Conservation (phyloP, 2,113 vertebrate species). For the Laticauda laticaudata region DNA sequence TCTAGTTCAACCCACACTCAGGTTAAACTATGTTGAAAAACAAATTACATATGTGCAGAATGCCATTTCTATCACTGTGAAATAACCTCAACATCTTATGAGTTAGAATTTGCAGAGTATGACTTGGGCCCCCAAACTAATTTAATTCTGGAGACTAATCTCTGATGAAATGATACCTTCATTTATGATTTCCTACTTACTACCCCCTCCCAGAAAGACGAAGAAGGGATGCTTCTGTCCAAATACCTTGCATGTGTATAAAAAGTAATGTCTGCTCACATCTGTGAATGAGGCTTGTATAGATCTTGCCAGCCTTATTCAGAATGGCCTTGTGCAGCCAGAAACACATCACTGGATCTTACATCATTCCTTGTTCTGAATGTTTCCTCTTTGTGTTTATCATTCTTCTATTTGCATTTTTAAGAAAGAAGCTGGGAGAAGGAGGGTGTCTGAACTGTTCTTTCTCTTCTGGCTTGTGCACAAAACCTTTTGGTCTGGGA, state of each 20-base stretch:
- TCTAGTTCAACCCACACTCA: too few species aligned
- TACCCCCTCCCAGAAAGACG: neutral
- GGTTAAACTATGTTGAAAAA: neutral
- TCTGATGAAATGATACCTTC: neutral
- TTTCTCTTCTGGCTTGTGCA: neutral
- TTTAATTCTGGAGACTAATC: neutral
- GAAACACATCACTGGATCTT: neutral
- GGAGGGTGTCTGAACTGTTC: neutral
- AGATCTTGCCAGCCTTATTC: neutral
- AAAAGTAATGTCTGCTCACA: neutral
- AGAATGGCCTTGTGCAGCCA: neutral
- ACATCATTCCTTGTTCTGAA: neutral
- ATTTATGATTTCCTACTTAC: neutral
- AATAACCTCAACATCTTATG: neutral
- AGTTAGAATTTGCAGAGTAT: neutral
- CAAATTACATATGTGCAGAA: neutral
- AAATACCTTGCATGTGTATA: neutral
- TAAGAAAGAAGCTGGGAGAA: neutral
- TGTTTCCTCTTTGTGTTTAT: neutral
- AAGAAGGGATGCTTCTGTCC: neutral
- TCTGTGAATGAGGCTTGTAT: neutral
- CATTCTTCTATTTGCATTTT: neutral
- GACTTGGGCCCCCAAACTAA: neutral
- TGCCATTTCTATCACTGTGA: neutral
- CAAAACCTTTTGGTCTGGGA: neutral